Evolutionary conservation across 2,113 vertebrate genomes (phyloP), one percentile per base, ranked within the genome.

Genomic region (Clarias macrocephalus): DNA sequence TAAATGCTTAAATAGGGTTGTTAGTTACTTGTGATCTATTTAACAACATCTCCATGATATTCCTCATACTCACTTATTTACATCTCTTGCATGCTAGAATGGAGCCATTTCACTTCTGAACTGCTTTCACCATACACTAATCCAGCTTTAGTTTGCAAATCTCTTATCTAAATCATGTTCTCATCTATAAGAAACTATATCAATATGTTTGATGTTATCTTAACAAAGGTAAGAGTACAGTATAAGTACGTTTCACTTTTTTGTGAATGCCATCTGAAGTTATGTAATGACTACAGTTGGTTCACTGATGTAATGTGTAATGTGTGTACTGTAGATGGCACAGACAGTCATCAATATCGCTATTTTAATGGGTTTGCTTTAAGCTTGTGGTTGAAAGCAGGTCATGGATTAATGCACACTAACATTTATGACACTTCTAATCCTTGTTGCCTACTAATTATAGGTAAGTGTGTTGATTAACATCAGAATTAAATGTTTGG

Each of bases 111-210:
- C 10, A n/a, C 52, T 37, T 28, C 81, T 56, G n/a, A 83, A 83
- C 23, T 0, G 21, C 48, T 18, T 48, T 3, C 16, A 66, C 62
- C 25, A 28, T 66, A 52, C 42, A 52, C 56, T 63, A n/a, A 66
- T 33, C 21, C 42, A 73, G 48, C 57, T 5, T 48, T 52, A 48
- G 16, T n/a, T 73, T 48, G 37, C 19, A 18, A 18, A 13, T 62
- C 15, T 80, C 19, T 59, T 81, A 80, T 33, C 8, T 33, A 30
- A 30, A 28, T 33, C 13, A 30, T 57, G 68, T 75, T 82, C n/a
- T 80, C 30, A 37, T 19, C 21, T 87, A 70, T 75, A 62, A 68
- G 62, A n/a, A n/a, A n/a, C n/a, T n/a, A n/a, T n/a, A n/a, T n/a
- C n/a, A n/a, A n/a, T n/a, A n/a, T n/a, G n/a, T n/a, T n/a, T n/a